phyloP scores from a whole-genome alignment of 2,113 vertebrate genomes.

The Spheniscus mendiculus region DNA sequence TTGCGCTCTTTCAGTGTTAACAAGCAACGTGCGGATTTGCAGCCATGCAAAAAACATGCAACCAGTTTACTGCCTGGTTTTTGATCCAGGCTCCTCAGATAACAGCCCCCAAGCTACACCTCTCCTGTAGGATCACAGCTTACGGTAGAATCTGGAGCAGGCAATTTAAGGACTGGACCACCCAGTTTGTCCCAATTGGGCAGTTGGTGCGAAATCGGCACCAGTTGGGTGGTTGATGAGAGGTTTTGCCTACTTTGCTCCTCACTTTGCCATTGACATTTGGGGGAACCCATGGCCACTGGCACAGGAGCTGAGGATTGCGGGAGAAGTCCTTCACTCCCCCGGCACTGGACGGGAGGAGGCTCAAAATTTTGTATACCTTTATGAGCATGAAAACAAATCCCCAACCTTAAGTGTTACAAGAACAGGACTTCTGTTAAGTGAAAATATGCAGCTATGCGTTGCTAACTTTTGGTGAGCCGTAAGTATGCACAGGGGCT shows the following conservation, averaged over 20 bases:
- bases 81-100: not conserved
- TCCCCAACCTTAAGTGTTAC: not conserved
- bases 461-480: not conserved
- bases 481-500: rapidly evolving
- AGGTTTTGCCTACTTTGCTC: not conserved
- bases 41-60: too few relatives aligned
- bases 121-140: not conserved
- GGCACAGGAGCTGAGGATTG: rapidly evolving
- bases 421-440: not conserved
- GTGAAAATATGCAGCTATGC: not conserved
- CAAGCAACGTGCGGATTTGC: not conserved
- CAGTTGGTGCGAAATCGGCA: not conserved
- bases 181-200: not conserved
- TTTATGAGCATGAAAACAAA: not conserved
- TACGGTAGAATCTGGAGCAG: not conserved
- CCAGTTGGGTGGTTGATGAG: not conserved
- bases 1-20: not conserved
- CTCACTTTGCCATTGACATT: not conserved
- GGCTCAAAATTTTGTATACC: not conserved
- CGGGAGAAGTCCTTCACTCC: not conserved
- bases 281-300: not conserved
- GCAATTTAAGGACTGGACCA: not conserved
- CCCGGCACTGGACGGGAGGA: rapidly evolving
- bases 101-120: not conserved
- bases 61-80: not conserved